Conservation (phyloP, 2,888 invertebrate species). For the Epistrophella euchroma region DNA sequence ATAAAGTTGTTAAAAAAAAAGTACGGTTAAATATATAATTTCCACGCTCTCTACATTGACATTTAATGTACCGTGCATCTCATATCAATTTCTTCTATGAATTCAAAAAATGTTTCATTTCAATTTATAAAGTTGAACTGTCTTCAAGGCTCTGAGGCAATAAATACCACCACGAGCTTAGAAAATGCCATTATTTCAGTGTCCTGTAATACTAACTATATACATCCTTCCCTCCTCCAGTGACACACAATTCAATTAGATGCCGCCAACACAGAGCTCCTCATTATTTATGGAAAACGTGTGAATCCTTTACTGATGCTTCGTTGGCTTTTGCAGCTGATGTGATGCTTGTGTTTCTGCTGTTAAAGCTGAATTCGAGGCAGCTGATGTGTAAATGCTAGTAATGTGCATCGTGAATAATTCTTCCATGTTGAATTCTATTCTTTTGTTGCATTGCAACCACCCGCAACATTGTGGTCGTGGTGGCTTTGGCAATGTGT, state of each 20-base stretch:
- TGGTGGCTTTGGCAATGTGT: conserved; percentile 30
- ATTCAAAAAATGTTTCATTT: not conserved
- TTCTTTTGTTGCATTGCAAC: conserved; percentile 38
- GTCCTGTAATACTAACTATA: conserved; percentile 37
- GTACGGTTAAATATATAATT: too few relatives aligned
- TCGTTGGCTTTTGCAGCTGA: conserved; percentile 21
- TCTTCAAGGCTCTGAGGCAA: not conserved
- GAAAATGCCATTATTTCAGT: conserved; percentile 35
- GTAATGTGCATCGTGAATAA: conserved; percentile 44
- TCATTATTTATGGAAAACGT: conserved; percentile 74
- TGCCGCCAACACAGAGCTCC: conserved; percentile 53
- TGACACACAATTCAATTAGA: conserved; percentile 73
- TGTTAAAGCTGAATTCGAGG: conserved; percentile 22
- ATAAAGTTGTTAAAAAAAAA: too few relatives aligned
- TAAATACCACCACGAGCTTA: conserved; percentile 10
- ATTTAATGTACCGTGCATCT: too few relatives aligned
- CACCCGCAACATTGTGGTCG: conserved; percentile 26
- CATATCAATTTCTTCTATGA: not conserved
- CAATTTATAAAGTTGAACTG: not conserved
- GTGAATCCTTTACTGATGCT: conserved; percentile 56
- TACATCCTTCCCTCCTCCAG: conserved; percentile 14
- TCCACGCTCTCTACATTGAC: too few relatives aligned
- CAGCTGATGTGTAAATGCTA: conserved; percentile 28
- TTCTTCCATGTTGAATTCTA: conserved; percentile 46
- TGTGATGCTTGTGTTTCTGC: conserved; percentile 5